These are phyloP conservation scores for Microtus oregoni DNA, from an alignment of 2,113 vertebrate species.

Conservation along the genomic window DNA sequence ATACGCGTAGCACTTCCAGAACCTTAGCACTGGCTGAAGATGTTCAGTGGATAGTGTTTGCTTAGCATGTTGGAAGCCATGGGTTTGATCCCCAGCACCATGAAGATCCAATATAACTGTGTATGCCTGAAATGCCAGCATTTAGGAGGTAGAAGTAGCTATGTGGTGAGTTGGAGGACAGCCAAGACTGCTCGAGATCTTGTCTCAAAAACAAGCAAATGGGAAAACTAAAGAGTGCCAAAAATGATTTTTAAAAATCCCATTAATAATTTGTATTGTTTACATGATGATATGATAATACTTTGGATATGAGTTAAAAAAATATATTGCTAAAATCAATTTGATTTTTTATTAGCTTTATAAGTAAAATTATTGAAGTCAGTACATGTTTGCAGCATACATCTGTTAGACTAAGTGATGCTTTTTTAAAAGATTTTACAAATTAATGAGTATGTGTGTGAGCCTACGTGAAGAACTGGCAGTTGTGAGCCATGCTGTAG, in stretches of 20 bases:
- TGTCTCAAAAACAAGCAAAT: background rate
- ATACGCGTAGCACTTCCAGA: background rate
- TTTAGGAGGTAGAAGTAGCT: background rate
- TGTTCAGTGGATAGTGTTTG: background rate
- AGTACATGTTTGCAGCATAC: background rate
- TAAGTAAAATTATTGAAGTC: constrained; percentile 6
- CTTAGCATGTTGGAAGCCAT: background rate
- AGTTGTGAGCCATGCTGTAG: background rate
- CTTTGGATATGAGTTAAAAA: constrained; percentile 18
- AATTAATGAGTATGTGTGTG: background rate
- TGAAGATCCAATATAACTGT: background rate
- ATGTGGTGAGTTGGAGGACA: background rate
- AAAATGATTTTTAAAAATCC: background rate
- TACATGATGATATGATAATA: background rate
- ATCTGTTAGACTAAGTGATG: background rate
- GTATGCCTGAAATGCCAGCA: background rate
- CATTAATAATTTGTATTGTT: background rate
- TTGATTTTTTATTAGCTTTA: constrained; percentile 49
- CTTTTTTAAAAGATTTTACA: background rate
- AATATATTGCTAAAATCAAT: constrained; percentile 30
- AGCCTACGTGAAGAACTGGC: background rate
- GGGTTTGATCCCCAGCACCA: background rate
- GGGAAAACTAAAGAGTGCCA: background rate
- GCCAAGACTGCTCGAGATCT: background rate
- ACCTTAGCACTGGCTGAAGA: background rate